Conservation (phyloP, 2,113 vertebrate species). For the Cheilinus undulatus region DNA sequence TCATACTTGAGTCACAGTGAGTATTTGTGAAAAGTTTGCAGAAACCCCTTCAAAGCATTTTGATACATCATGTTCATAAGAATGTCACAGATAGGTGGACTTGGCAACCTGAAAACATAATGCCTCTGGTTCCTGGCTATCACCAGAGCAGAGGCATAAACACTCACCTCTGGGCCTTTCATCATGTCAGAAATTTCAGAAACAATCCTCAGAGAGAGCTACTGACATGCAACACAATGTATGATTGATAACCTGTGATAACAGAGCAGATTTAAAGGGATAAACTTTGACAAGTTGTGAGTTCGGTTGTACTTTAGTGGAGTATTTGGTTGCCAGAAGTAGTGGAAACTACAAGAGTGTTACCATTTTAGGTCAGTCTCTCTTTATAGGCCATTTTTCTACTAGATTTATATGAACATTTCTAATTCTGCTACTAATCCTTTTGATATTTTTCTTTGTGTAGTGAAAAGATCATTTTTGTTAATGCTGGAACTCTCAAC, state of each 20-base stretch:
- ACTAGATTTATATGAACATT: background rate
- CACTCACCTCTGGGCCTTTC: background rate
- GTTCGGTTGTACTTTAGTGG: background rate
- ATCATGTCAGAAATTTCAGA: background rate
- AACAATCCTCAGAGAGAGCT: background rate
- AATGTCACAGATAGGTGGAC: no score
- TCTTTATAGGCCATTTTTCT: background rate
- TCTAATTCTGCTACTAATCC: no score
- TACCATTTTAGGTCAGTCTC: background rate
- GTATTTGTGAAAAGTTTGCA: no score
- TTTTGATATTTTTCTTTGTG: no score
- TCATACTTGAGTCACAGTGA: no score
- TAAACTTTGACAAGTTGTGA: conserved; percentile 16
- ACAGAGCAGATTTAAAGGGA: background rate
- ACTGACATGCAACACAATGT: background rate
- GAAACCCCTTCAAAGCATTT: no score
- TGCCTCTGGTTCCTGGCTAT: no score
- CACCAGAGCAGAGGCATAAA: background rate
- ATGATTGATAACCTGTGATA: background rate
- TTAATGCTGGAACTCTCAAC: background rate
- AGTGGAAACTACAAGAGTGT: background rate
- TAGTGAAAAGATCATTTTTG: no score
- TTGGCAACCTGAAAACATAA: no score
- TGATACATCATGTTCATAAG: no score
- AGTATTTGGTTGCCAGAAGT: conserved; percentile 17